Conservation (phyloP, 1,140 invertebrate genomes). For the Cecropterus lyciades region DNA sequence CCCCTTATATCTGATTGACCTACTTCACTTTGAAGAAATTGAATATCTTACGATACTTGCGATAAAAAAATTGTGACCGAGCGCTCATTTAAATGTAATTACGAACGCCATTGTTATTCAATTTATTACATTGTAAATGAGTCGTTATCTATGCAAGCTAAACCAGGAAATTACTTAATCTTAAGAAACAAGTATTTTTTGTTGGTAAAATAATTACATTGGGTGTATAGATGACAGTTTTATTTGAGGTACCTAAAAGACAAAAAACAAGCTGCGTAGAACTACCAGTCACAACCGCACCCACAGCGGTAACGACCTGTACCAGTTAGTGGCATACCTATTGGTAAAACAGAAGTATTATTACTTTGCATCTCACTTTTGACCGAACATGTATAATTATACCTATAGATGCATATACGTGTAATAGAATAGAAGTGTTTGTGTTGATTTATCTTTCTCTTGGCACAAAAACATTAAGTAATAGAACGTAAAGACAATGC, state of each 20-base stretch:
- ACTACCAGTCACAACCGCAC: conserved; percentile 17
- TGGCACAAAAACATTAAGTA: too few species aligned
- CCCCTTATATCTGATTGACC: conserved; percentile 77
- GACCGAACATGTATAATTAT: too few species aligned
- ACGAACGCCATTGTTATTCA: conserved; percentile 36
- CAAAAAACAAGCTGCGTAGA: neutral
- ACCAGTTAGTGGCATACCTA: neutral
- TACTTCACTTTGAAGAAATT: conserved; percentile 72
- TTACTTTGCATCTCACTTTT: neutral
- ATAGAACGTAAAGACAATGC: too few species aligned
- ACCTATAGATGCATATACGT: too few species aligned
- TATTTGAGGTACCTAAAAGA: conserved; percentile 8
- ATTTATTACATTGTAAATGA: conserved; percentile 29
- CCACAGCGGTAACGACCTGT: conserved; percentile 5
- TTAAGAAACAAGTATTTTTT: conserved; percentile 28
- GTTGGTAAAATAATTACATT: conserved; percentile 21
- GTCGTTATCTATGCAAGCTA: conserved; percentile 25
- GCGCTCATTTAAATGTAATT: conserved; percentile 47
- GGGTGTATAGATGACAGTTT: conserved; percentile 28
- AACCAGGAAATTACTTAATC: conserved; percentile 23
- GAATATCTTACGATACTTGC: conserved; percentile 51
- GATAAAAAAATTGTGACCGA: conserved; percentile 52
- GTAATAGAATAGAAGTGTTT: too few species aligned
- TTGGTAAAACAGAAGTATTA: neutral
- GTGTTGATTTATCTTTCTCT: too few species aligned